Evolutionary conservation across 64 coral and sea anemone genomes (phyloP), one percentile per base, ranked within the genome.

Genomic region (Dendrophyllia cribrosa): DNA sequence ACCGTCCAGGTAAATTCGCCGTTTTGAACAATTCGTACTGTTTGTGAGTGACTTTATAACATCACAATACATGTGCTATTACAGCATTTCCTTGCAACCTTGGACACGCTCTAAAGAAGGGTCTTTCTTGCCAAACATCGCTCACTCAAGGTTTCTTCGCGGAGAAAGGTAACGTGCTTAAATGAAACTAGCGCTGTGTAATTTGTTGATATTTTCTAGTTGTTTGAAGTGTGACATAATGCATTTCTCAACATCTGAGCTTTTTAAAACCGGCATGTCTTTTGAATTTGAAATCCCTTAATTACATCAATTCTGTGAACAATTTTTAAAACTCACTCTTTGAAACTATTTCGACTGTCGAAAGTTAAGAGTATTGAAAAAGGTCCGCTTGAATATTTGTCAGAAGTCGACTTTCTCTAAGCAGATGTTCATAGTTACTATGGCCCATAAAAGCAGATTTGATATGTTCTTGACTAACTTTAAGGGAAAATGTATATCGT

Each of bases 81-180:
- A 23, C 75, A 65, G 79, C 19, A 20, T 48, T 44, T 49, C 79
- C 46, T 1, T 46, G 16, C 59, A 65, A 26, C 34, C 43, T 43
- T 44, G 79, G 43, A 19, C 59, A 9, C 15, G 60, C 26, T 20
- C 34, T 13, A 64, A 46, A 45, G 16, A 83, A 25, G 17, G 23
- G 13, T 65, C 16, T n/a, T 63, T 83, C 8, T 65, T 83, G 59
- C 79, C 59, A 49, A 64, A 47, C 17, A 83, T 83, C 34, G 43
- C 79, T 21, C 26, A 25, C 13, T n/a, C 79, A 45, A 46, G 60
- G 26, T 47, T 21, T 55, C 75, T 17, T 83, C 59, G 59, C 17
- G 24, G 34, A 45, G 34, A 64, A 58, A 49, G 79, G 43, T 83
- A 63, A 19, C 7, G 0, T 48, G 59, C 19, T 43, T 44, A 47